Evolutionary conservation across 2,113 vertebrate species (phyloP).

Genomic region (Mastomys natalensis): DNA sequence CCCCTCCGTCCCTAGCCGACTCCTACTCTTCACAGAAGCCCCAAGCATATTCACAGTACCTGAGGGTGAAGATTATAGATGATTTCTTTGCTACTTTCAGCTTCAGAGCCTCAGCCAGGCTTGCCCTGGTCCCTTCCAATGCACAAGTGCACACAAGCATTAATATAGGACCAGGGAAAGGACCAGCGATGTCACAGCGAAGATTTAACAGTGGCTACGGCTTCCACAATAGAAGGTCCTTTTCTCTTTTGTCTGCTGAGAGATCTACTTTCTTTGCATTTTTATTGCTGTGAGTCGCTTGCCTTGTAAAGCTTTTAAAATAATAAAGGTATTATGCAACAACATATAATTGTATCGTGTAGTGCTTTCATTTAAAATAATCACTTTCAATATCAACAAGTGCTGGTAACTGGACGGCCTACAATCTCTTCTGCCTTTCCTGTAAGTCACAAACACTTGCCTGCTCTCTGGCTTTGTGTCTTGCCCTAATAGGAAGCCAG

Average conservation of each 20-base stretch:
- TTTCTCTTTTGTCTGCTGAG: background rate
- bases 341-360: background rate
- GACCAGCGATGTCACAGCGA: background rate
- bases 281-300: background rate
- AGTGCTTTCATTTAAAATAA: slow-evolving; percentile 31
- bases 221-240: background rate
- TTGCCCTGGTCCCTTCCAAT: background rate
- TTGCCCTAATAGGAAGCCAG: background rate
- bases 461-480: background rate
- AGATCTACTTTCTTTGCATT: background rate
- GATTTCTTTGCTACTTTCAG: background rate
- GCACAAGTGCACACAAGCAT: background rate
- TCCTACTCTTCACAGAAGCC: background rate
- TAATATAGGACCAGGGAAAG: background rate
- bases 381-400: background rate
- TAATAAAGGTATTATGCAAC: background rate
- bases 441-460: background rate
- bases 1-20: no score
- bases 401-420: background rate
- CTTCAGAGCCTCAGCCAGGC: background rate
- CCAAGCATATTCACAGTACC: background rate
- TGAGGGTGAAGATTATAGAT: background rate
- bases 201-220: background rate
- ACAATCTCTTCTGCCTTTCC: background rate
- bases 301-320: slow-evolving; percentile 1